phyloP scores from a whole-genome alignment of 2,113 vertebrate genomes.

The Synchiropus splendidus region DNA sequence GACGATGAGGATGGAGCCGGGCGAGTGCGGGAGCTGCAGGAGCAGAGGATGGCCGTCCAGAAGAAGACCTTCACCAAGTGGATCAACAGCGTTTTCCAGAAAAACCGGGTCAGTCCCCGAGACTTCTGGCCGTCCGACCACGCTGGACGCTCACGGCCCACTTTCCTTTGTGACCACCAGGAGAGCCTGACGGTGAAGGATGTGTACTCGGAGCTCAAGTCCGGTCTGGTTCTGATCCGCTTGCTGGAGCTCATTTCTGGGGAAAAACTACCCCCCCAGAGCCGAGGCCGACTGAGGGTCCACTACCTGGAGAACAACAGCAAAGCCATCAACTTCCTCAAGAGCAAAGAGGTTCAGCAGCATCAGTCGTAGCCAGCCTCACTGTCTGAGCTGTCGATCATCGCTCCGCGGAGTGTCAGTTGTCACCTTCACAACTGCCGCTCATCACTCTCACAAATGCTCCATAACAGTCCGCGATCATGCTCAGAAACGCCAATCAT shows the following conservation, averaged over 20 bases:
- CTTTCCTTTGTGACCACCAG: constrained; percentile 44
- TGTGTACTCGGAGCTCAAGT: constrained; percentile 75
- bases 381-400: background rate
- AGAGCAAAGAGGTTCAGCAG: constrained; percentile 66
- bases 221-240: constrained; percentile 70
- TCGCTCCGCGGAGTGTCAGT: no score
- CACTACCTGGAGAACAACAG: constrained; percentile 88
- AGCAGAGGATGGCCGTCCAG: constrained; percentile 77
- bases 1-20: constrained; percentile 67
- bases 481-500: no score
- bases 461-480: no score
- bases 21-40: constrained; percentile 77
- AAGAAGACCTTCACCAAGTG: constrained; percentile 93
- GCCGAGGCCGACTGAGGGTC: constrained; percentile 67
- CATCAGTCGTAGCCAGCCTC: background rate
- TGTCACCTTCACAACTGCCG: background rate
- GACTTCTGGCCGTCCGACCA: no score
- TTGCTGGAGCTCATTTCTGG: constrained; percentile 81
- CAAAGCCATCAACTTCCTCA: constrained; percentile 82
- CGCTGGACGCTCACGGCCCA: no score
- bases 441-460: no score
- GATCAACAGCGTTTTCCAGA: constrained; percentile 81
- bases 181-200: constrained; percentile 63
- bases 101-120: constrained; percentile 56
- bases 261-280: constrained; percentile 67